These are phyloP conservation scores for Tor tambroides DNA, from an alignment of 2,113 vertebrate genomes.

Conservation along the genomic window DNA sequence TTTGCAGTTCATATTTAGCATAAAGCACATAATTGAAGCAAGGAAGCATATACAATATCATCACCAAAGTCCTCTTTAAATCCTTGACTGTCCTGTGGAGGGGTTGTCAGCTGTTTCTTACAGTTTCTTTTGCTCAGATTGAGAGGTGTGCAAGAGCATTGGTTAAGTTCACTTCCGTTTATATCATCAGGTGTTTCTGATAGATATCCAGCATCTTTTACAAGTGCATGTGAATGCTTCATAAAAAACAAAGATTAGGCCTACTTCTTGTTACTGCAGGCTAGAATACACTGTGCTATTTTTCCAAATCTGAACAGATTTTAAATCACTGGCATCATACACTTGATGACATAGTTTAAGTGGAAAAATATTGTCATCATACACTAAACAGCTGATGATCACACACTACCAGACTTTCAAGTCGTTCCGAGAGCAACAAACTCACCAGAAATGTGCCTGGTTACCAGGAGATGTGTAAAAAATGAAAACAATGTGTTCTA, in stretches of 20 bases:
- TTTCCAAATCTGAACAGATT: no score
- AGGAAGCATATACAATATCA: neutral
- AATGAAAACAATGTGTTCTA: no score
- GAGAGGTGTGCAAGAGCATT: neutral
- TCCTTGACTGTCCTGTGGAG: neutral
- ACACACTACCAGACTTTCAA: neutral
- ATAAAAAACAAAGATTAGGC: neutral
- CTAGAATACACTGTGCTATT: no score
- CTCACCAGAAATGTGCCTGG: no score
- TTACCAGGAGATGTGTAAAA: no score
- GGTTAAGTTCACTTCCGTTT: neutral
- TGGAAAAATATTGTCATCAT: no score
- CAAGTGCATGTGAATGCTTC: neutral
- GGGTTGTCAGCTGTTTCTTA: neutral
- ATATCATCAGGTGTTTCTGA: neutral
- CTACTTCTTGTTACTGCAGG: neutral
- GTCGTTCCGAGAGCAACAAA: neutral
- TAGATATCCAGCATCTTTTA: neutral
- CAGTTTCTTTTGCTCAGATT: neutral
- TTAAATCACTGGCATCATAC: no score
- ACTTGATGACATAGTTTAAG: no score
- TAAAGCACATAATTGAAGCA: neutral
- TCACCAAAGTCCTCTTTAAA: neutral
- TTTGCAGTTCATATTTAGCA: neutral
- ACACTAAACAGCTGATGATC: no score